Percentiles rank a stretch among this genome's conserved stretches.
These are phyloP conservation scores for Chironomus tentans DNA, from an alignment of 2,888 invertebrate species.

Conservation along the genomic window DNA sequence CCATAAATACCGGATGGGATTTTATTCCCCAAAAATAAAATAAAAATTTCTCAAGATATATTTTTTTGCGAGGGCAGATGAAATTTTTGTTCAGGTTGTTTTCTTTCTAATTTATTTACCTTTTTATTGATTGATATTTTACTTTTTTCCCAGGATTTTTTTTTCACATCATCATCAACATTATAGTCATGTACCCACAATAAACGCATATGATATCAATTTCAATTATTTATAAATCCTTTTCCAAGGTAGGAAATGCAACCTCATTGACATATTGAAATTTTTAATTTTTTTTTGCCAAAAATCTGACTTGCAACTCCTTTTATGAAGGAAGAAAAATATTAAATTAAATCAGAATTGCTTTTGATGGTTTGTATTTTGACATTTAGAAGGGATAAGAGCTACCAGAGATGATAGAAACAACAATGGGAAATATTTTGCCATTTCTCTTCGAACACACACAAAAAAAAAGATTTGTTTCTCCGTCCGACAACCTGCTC, in stretches of 20 bases:
- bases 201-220: slow-evolving; percentile 13
- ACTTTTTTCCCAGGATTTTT: neutral
- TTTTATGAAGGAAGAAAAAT: too few species aligned
- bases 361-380: too few species aligned
- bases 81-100: neutral
- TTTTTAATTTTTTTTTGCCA: neutral
- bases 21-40: neutral
- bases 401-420: too few species aligned
- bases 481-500: too few species aligned
- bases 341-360: too few species aligned
- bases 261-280: neutral
- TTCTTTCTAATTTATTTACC: neutral
- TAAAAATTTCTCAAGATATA: neutral
- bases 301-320: neutral
- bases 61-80: slow-evolving; percentile 26
- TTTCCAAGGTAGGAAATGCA: neutral
- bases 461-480: neutral
- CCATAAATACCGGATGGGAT: slow-evolving; percentile 23
- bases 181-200: neutral
- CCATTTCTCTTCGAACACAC: neutral
- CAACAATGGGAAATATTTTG: neutral
- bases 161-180: neutral
- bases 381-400: too few species aligned
- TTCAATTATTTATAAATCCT: neutral
- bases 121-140: slow-evolving; percentile 12